These are phyloP conservation scores for Trissoscelio sp. DNA, from an alignment of 2,888 invertebrate species.

Conservation along the genomic window DNA sequence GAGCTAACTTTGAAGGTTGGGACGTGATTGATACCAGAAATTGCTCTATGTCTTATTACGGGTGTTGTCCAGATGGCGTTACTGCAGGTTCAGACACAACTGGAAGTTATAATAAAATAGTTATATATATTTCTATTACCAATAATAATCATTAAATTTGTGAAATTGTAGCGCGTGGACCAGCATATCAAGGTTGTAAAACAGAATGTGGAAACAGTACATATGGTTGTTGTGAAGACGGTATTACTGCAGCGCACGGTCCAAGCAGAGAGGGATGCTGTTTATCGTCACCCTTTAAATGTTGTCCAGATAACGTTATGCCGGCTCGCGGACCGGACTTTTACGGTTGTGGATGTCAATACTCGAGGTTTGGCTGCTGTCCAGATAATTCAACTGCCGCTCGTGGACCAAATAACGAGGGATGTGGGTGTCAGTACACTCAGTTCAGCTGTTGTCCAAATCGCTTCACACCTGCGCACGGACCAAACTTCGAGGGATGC, in stretches of 20 bases:
- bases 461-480: constrained; percentile 90
- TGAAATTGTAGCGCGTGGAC: constrained; percentile 86
- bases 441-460: constrained; percentile 94
- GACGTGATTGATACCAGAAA: constrained; percentile 82
- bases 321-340: constrained; percentile 91
- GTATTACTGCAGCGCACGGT: constrained; percentile 93
- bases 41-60: constrained; percentile 86
- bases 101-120: too few relatives aligned
- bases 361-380: constrained; percentile 92
- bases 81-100: too few relatives aligned
- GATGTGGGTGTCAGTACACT: constrained; percentile 91
- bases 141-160: too few relatives aligned
- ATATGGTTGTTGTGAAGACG: constrained; percentile 95
- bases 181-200: constrained; percentile 90
- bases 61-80: constrained; percentile 90
- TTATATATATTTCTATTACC: too few relatives aligned
- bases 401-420: constrained; percentile 90
- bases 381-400: constrained; percentile 92
- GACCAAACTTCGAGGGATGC: constrained; percentile 92
- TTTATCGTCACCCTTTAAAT: constrained; percentile 89
- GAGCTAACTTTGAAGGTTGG: constrained; percentile 88
- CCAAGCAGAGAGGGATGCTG: constrained; percentile 93
- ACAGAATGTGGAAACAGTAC: constrained; percentile 87
- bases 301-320: constrained; percentile 94
- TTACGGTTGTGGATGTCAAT: constrained; percentile 91